phyloP scores from a whole-genome alignment of 2,113 vertebrate species.

The Heteronetta atricapilla region DNA sequence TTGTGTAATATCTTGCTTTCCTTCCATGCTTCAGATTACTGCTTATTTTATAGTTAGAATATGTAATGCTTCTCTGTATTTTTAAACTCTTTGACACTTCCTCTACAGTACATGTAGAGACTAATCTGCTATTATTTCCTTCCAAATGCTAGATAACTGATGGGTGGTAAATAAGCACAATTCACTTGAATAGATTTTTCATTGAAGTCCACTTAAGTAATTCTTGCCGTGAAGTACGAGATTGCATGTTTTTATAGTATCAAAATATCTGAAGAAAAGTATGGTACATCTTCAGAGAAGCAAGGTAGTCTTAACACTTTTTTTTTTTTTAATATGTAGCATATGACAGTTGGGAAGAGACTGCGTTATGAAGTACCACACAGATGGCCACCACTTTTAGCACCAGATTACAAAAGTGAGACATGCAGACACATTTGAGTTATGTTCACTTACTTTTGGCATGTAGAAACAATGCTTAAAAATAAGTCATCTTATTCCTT shows the following conservation, averaged over 20 bases:
- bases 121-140: not conserved
- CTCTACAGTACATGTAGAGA: conserved; percentile 32
- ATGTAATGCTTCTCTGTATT: not conserved
- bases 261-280: not conserved
- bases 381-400: conserved; percentile 67
- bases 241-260: not conserved
- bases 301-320: not conserved
- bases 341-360: conserved; percentile 61
- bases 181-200: not conserved
- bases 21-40: not conserved
- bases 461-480: conserved; percentile 60
- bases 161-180: not conserved
- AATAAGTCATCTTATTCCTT: conserved; percentile 43
- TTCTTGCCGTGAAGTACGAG: not conserved
- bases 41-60: conserved; percentile 24
- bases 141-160: not conserved
- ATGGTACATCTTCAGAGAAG: not conserved
- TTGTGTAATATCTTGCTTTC: not conserved
- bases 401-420: conserved; percentile 65
- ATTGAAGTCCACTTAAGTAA: not conserved
- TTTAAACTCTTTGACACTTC: conserved; percentile 41
- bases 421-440: conserved; percentile 60
- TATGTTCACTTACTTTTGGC: conserved; percentile 57
- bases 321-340: conserved; percentile 17
- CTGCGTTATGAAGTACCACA: conserved; percentile 52